phyloP scores from a whole-genome alignment of 2,113 vertebrate species.

The Spilogale gracilis region DNA sequence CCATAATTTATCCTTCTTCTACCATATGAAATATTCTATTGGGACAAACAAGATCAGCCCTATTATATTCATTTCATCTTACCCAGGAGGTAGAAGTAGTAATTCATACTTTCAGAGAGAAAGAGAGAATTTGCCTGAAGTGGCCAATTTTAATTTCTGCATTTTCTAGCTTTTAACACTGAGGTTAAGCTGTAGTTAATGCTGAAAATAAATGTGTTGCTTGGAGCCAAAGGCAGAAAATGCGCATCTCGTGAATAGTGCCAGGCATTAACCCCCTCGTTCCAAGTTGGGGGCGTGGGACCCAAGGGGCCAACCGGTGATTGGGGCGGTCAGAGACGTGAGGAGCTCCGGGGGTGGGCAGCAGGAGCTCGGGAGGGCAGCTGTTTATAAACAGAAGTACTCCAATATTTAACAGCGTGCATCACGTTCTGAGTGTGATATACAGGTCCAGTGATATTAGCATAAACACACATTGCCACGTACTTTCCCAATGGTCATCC shows the following conservation, averaged over 20 bases:
- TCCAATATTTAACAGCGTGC: background rate
- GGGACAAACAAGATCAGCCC: background rate
- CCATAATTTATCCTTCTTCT: slow-evolving; percentile 64
- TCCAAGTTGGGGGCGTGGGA: accelerated
- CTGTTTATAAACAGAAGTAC: background rate
- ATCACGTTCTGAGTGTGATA: background rate
- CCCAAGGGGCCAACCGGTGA: accelerated
- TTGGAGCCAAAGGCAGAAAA: slow-evolving; percentile 24
- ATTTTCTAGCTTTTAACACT: slow-evolving; percentile 53
- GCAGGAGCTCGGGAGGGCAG: background rate
- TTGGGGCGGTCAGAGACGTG: accelerated
- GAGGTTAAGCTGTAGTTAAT: slow-evolving; percentile 29
- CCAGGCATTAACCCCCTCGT: background rate
- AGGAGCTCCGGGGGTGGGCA: accelerated
- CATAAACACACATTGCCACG: background rate
- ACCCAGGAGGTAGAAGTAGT: slow-evolving; percentile 48
- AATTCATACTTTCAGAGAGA: slow-evolving; percentile 23
- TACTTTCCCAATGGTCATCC: background rate
- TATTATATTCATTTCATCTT: background rate
- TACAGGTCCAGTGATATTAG: accelerated
- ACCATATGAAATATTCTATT: background rate
- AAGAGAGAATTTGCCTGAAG: slow-evolving; percentile 35
- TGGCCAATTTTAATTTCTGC: slow-evolving; percentile 59
- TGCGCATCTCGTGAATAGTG: background rate
- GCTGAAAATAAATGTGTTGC: slow-evolving; percentile 60